These are phyloP conservation scores for Barnardius zonarius DNA, from an alignment of 2,113 vertebrate genomes.

Conservation along the genomic window DNA sequence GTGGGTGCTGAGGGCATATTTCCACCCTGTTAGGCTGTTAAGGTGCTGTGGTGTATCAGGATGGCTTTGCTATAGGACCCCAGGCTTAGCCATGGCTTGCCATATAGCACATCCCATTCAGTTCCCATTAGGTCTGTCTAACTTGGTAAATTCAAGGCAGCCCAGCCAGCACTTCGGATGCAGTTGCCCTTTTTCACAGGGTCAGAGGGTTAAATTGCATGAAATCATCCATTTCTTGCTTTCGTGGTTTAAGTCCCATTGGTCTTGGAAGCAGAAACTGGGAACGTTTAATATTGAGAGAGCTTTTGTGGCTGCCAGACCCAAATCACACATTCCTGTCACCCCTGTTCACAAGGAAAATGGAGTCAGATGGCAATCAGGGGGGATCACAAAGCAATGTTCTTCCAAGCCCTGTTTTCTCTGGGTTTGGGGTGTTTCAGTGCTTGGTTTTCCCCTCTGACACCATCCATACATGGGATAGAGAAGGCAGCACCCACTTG, in stretches of 20 bases:
- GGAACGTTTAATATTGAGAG: neutral
- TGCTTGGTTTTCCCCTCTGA: neutral
- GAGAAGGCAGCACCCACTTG: neutral
- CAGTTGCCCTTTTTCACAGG: neutral
- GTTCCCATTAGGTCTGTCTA: neutral
- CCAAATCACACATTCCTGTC: neutral
- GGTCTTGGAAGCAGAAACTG: neutral
- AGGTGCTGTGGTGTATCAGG: neutral
- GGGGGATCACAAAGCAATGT: neutral
- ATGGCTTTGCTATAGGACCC: neutral
- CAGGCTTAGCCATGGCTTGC: neutral
- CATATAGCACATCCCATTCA: neutral
- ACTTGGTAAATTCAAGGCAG: neutral
- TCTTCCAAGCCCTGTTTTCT: neutral
- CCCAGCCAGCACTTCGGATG: neutral
- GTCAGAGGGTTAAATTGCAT: neutral
- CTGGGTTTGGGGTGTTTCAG: neutral
- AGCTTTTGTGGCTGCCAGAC: neutral
- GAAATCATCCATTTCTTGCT: neutral
- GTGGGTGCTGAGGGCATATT: neutral
- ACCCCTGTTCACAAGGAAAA: neutral
- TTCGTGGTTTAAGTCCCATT: neutral
- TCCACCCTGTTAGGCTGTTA: neutral
- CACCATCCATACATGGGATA: neutral
- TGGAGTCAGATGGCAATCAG: neutral